Evolutionary conservation across 1,140 invertebrate species (phyloP), one percentile per base, ranked within the genome.

Genomic region (Mactra quadrangularis): DNA sequence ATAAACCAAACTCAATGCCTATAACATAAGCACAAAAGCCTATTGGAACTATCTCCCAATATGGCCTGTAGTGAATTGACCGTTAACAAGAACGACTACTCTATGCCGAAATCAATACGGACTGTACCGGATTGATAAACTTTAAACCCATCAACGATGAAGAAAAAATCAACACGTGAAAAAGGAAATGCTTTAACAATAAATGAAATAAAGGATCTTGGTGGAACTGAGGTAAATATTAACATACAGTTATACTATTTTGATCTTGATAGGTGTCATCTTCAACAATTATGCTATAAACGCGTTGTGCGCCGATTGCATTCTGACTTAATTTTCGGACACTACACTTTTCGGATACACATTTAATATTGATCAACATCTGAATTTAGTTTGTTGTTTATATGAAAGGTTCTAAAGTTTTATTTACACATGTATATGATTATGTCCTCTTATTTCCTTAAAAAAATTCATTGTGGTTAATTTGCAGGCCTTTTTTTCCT

Each of bases 201-300:
- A 7, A 60, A 82, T 19, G 19, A 27, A 13, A 76, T 87, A 19
- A 53, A 64, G 57, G 82, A 82, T 19, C 83, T 87, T 71, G 87
- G 87, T 33, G 86, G 84, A 47, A 83, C 70, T 17, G 72, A 86
- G 75, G 86, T 86, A 50, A 66, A 59, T 38, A n/a, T 55, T 0
- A 25, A n/a, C 6, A 55, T 27, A 62, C 11, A 33, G 25, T 19
- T 35, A 62, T 35, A 19, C 3, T 15, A 13, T 2, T 29, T 27
- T 59, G n/a, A 7, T 31, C 52, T 53, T 0, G 33, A 74, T 59
- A 17, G 29, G 19, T 35, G 3, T 55, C 11, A 1, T 57, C 0
- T 13, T 6, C 11, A 22, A 38, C 38, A 57, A 31, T 13, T 29
- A 0, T 57, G 1, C 27, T 41, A 15, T 17, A 13, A 22, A 55